Base-by-base conservation (phyloP, 2,888 invertebrate species). In the Clunio marinus region DNA sequence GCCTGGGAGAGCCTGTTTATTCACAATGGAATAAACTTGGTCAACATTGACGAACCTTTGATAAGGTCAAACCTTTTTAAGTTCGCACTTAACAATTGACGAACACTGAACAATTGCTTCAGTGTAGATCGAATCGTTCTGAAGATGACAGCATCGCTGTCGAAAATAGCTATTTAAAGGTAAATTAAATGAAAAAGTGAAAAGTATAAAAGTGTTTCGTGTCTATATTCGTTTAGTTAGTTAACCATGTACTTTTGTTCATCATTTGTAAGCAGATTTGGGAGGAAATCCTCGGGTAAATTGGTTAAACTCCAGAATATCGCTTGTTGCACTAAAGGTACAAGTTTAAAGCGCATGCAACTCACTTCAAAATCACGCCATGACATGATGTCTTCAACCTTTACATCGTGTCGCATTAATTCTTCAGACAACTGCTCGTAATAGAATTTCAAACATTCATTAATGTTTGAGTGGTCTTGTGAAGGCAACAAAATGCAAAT, bases 401-500 rank as follows among this genome's bases (percentile, higher is more conserved):
- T 28, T 10, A 46, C 8, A 28, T 65, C 13, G 13, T 65, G 65
- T 24, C 27, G 25, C 17, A 17, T 13, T 20, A 65, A 65, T 20
- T 65, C 46, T 5, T 4, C n/a, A 20, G n/a, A 3, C 17, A 65
- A 17, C 41, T 65, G 65, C 37, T 65, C 65, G 41, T 65, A 65
- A 51, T 65, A 65, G 37, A 65, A 65, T 15, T 17, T 45, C 32
- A 41, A 32, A n/a, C 60, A 60, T 10, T 60, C 41, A 25, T 60
- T 24, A 37, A 37, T 24, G 24, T 25, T 24, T 4, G 24, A 1
- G 13, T 22, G n/a, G 15, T 60, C 60, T 5, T 7, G 20, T 27
- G 65, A 46, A 17, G 65, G 65, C 5, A 65, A 15, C 27, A 65
- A n/a, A 45, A 46, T 65, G 20, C 65, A 75, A 69, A 77, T 73